Percentiles rank a stretch among this genome's conserved stretches.
Conservation (phyloP, 2,797 vertebrate genomes). For the Emydoidea blandingii region DNA sequence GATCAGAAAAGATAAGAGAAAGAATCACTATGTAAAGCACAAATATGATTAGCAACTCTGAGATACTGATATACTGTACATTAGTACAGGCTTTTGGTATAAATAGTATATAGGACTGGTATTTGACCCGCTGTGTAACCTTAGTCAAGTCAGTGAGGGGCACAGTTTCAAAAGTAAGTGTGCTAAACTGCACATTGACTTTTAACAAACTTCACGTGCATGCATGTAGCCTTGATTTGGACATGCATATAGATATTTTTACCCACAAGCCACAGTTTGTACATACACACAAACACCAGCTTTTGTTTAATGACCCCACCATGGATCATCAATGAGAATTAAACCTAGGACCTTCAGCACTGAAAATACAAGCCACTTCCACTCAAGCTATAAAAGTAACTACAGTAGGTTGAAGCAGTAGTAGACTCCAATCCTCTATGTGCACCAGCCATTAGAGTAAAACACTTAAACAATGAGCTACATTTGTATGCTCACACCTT, state of each 20-base stretch:
- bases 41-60: background rate
- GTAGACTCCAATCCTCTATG: background rate
- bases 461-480: background rate
- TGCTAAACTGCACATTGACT: background rate
- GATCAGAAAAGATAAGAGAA: background rate
- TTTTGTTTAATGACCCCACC: background rate
- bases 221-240: background rate
- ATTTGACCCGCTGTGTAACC: background rate
- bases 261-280: background rate
- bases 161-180: background rate
- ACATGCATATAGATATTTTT: fast-evolving
- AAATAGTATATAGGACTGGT: background rate
- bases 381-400: background rate
- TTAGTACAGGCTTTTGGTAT: background rate
- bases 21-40: too few species aligned
- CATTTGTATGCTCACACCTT: background rate
- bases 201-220: background rate
- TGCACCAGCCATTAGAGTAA: background rate
- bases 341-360: fast-evolving
- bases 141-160: background rate
- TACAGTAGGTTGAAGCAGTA: background rate
- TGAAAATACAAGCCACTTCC: background rate
- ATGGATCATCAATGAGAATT: fast-evolving
- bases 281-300: fast-evolving
- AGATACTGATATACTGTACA: background rate